Conservation (phyloP, 2,797 vertebrate species). For the Varecia variegata region DNA sequence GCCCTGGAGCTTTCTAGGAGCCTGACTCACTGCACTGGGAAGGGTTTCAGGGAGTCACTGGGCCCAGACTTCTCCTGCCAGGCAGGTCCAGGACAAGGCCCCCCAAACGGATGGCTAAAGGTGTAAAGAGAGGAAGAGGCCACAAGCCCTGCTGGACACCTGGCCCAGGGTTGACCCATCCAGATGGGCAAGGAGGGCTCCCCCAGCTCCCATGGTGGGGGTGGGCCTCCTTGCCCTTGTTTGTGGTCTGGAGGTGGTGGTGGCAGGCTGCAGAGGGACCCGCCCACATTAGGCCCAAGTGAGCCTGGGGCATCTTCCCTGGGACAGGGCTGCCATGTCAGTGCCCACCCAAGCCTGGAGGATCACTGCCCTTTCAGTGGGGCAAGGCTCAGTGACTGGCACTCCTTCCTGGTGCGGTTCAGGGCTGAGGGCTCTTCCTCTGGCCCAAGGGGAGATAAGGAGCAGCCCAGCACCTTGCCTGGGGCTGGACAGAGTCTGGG, state of each 20-base stretch:
- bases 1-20: not conserved
- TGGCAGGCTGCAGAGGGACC: not conserved
- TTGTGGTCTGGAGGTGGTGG: not conserved
- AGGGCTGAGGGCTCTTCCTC: not conserved
- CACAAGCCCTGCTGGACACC: not conserved
- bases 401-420: not conserved
- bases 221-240: not conserved
- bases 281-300: not conserved
- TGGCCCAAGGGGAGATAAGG: not conserved
- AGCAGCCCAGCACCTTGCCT: not conserved
- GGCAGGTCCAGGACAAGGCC: not conserved
- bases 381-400: not conserved
- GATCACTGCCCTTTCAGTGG: not conserved
- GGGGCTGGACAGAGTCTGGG: not conserved
- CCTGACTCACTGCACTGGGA: not conserved
- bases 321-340: not conserved
- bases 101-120: not conserved
- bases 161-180: not conserved
- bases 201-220: not conserved
- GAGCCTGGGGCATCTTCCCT: not conserved
- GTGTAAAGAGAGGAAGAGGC: not conserved
- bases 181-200: not conserved
- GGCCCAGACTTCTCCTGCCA: not conserved
- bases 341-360: not conserved
- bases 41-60: not conserved